These are phyloP conservation scores for Galago senegalensis DNA, from an alignment of 2,797 vertebrate genomes.

Conservation along the genomic window DNA sequence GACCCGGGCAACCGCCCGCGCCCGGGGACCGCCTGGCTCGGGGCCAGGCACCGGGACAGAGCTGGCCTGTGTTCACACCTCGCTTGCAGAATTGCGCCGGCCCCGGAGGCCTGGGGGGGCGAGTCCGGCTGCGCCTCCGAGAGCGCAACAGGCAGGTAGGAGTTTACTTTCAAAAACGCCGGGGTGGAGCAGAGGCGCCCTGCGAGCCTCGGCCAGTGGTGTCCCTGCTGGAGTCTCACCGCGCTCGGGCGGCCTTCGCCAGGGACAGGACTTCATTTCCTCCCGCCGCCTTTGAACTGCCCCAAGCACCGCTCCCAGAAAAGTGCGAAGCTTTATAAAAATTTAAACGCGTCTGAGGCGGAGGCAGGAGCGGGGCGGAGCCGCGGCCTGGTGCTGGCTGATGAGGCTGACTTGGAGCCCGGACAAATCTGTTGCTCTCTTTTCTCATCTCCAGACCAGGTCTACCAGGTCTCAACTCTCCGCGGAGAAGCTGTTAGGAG, in stretches of 20 bases:
- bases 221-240: not conserved
- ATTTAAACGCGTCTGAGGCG: slow-evolving; percentile 67
- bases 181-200: slow-evolving; percentile 70
- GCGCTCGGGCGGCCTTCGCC: not conserved
- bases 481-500: not conserved
- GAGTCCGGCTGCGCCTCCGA: slow-evolving; percentile 62
- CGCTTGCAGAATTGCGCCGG: not conserved
- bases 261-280: slow-evolving; percentile 24
- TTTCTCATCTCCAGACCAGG: not conserved
- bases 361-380: slow-evolving; percentile 69
- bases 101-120: not conserved
- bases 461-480: not conserved
- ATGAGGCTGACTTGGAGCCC: not conserved
- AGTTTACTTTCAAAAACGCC: slow-evolving; percentile 86
- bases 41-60: not conserved
- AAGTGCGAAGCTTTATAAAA: slow-evolving; percentile 73
- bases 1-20: not conserved
- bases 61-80: slow-evolving; percentile 57
- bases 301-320: slow-evolving; percentile 39
- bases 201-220: not conserved
- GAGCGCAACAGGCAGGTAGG: slow-evolving; percentile 86
- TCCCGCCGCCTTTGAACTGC: slow-evolving; percentile 56
- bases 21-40: not conserved
- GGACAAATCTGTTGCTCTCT: not conserved
- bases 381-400: slow-evolving; percentile 46